Conservation (phyloP, 2,888 invertebrate species). For the Thysanoteuthis rhombus region DNA sequence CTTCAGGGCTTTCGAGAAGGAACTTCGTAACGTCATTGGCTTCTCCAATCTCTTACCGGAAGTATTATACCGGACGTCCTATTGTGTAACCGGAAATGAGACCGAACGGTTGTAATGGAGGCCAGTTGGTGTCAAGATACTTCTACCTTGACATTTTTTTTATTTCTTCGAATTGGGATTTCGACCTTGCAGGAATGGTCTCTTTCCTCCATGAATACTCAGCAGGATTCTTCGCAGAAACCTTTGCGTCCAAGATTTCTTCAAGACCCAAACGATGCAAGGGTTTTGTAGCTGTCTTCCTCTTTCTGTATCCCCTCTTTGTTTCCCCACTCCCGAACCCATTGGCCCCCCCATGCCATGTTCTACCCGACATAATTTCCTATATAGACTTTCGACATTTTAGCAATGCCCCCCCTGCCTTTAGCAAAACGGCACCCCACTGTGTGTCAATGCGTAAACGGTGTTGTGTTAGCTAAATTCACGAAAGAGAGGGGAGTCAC, state of each 20-base stretch:
- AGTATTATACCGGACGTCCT: background rate
- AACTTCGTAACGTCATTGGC: background rate
- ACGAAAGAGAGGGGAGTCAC: background rate
- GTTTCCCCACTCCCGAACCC: too few species aligned
- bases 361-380: background rate
- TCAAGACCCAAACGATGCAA: background rate
- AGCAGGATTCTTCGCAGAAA: background rate
- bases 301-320: background rate
- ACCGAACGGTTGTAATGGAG: background rate
- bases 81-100: background rate
- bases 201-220: background rate
- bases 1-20: background rate
- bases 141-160: background rate
- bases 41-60: background rate
- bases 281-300: background rate
- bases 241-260: background rate
- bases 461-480: background rate
- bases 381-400: background rate
- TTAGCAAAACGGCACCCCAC: background rate
- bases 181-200: background rate
- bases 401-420: background rate
- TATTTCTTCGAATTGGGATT: background rate
- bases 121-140: background rate
- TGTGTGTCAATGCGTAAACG: background rate
- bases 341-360: background rate